Evolutionary conservation across 1,140 invertebrate species (phyloP), one percentile per base, ranked within the genome.

Genomic region (Drosophila truncata): DNA sequence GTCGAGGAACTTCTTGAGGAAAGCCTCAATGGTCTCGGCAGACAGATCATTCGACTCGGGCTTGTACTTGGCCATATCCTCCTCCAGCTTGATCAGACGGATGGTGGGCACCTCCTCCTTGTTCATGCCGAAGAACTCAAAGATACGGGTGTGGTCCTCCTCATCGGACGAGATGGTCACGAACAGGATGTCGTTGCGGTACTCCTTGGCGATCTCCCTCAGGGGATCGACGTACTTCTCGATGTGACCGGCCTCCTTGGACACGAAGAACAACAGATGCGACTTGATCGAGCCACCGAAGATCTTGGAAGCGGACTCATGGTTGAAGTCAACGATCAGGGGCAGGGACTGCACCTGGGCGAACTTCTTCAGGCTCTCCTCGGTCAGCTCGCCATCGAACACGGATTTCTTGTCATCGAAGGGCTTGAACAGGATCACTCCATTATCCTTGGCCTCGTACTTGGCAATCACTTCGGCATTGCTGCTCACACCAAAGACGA

Each of bases 61-160:
- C 93, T 99, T 99, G 95, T 97, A 99, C 94, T 99, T 99, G 88
- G 96, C 96, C 99, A 99, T 99, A 91, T 99, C 98, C 90, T 99
- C 97, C 93, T 98, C 98, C 50, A 99, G 94, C 65, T 96, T 96
- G 92, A 99, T 99, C 49, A 99, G 94, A 85, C 99, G 96, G 92
- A 99, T 97, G 11, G 97, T 95, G 14, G 99, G 99, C 13, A 98
- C 95, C 90, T 99, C 97, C 20, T 97, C 96, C 86, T 97, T 97
- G 93, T 97, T 98, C 95, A 99, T 96, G 78, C 99, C 99, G 93
- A 99, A 99, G 97, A 99, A 99, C 94, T 99, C 99, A 84, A 99
- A 94, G 92, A 99, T 99, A 91, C 98, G 96, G 78, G 96, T 95
- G 93, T 99, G 99, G 91, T 99, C 99, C 93, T 98, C 96, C 93